These are phyloP conservation scores for Romanogobio albipinnatus DNA, from an alignment of 2,113 vertebrate genomes.

Conservation along the genomic window DNA sequence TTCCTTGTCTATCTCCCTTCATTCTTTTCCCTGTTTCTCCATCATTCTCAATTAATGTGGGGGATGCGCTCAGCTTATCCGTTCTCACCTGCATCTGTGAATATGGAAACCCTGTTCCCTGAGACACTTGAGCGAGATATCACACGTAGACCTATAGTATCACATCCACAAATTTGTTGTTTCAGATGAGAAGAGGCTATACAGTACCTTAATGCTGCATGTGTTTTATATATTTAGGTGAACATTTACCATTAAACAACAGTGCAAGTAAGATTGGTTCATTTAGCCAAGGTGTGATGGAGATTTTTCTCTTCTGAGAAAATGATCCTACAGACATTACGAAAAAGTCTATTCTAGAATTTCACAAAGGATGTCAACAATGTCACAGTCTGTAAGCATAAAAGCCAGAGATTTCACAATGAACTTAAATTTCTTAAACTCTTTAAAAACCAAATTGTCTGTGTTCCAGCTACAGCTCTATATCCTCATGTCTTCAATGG, in stretches of 20 bases:
- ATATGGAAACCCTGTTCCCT: constrained; percentile 71
- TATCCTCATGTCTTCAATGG: background rate
- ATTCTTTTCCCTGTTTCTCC: constrained; percentile 67
- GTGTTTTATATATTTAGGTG: background rate
- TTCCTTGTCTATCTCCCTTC: constrained; percentile 56
- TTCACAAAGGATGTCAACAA: background rate
- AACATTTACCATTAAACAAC: background rate
- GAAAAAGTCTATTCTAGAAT: background rate
- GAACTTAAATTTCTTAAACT: background rate
- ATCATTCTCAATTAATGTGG: constrained; percentile 78
- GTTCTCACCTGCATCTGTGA: constrained; percentile 65
- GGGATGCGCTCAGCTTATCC: constrained; percentile 74
- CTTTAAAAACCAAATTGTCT: background rate
- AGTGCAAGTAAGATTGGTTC: background rate
- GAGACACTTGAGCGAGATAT: constrained; percentile 36
- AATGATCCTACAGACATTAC: background rate
- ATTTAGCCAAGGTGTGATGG: background rate
- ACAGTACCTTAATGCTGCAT: background rate
- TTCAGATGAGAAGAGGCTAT: background rate
- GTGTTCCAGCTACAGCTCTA: background rate
- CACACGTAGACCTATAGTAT: constrained; percentile 1
- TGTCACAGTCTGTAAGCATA: background rate
- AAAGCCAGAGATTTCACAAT: background rate
- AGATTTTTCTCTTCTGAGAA: background rate
- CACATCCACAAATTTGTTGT: background rate